Evolutionary conservation across 2,888 invertebrate species (phyloP).

Genomic region (Parnassius smintheus): DNA sequence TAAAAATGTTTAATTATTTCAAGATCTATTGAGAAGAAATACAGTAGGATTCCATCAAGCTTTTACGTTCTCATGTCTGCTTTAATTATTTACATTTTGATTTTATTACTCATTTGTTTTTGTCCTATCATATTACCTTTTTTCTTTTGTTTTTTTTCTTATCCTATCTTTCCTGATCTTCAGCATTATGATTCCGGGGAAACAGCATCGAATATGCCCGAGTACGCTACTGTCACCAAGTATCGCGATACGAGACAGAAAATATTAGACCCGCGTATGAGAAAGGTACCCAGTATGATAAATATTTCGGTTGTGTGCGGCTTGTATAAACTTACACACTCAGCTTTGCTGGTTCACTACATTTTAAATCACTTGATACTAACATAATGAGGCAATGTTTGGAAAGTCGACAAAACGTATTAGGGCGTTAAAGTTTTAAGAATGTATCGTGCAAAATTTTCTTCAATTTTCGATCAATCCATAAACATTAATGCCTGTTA

Average conservation of each 20-base stretch:
- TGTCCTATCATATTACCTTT: not conserved
- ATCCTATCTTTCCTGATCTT: slow-evolving; percentile 31
- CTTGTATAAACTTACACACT: slow-evolving; percentile 22
- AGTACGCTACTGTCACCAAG: slow-evolving; percentile 60
- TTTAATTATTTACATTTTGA: not conserved
- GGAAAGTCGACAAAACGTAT: too few relatives aligned
- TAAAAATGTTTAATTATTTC: too few relatives aligned
- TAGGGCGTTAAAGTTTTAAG: too few relatives aligned
- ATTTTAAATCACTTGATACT: too few relatives aligned
- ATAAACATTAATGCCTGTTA: too few relatives aligned
- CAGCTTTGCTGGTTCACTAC: slow-evolving; percentile 3
- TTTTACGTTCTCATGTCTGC: not conserved
- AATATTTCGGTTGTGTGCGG: slow-evolving; percentile 13
- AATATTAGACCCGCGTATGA: slow-evolving; percentile 45
- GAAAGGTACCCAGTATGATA: slow-evolving; percentile 50
- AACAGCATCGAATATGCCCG: slow-evolving; percentile 43
- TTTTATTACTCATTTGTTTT: not conserved
- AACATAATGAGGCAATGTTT: too few relatives aligned
- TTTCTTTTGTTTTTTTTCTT: slow-evolving; percentile 28
- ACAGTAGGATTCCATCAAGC: too few relatives aligned
- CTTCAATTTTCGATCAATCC: too few relatives aligned
- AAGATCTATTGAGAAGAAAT: too few relatives aligned
- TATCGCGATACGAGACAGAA: slow-evolving; percentile 43
- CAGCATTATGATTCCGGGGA: slow-evolving; percentile 31
- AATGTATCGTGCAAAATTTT: too few relatives aligned